Conservation (phyloP, 2,113 vertebrate genomes). For the Silurus meridionalis region DNA sequence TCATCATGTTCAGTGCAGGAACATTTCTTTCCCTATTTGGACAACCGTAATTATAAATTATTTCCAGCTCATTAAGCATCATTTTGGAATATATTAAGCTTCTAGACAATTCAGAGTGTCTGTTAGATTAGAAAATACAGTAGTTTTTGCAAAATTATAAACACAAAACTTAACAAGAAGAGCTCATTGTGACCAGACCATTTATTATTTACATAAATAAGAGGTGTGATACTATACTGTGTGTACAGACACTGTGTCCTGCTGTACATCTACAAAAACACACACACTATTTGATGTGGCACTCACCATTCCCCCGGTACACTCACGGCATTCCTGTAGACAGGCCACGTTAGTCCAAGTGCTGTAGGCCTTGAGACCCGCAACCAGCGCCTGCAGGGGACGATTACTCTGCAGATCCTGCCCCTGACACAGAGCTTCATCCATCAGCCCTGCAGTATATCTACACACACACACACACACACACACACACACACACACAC, state of each 20-base stretch:
- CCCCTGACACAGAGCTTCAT: conserved; percentile 60
- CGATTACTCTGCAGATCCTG: conserved; percentile 57
- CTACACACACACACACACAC: conserved; percentile 49
- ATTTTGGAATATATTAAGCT: not conserved
- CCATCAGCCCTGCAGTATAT: conserved; percentile 60
- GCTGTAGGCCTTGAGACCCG: conserved; percentile 69
- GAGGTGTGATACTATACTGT: not conserved
- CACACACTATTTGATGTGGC: no score
- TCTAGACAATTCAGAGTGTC: not conserved
- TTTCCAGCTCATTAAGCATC: not conserved
- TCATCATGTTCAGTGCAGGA: not conserved
- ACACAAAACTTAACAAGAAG: not conserved
- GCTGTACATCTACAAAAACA: no score
- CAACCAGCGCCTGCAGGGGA: conserved; percentile 62
- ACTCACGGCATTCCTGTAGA: conserved; percentile 66
- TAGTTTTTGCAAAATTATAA: not conserved
- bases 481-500: not conserved
- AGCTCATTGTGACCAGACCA: no score
- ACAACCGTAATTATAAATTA: not conserved
- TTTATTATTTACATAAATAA: not conserved
- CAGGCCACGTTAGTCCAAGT: conserved; percentile 67
- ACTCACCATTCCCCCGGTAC: conserved; percentile 69
- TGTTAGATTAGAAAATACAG: not conserved
- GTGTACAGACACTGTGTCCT: not conserved
- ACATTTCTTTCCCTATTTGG: not conserved